Evolutionary conservation across 2,888 invertebrate genomes (phyloP).

Genomic region (Dasypogon diadema): DNA sequence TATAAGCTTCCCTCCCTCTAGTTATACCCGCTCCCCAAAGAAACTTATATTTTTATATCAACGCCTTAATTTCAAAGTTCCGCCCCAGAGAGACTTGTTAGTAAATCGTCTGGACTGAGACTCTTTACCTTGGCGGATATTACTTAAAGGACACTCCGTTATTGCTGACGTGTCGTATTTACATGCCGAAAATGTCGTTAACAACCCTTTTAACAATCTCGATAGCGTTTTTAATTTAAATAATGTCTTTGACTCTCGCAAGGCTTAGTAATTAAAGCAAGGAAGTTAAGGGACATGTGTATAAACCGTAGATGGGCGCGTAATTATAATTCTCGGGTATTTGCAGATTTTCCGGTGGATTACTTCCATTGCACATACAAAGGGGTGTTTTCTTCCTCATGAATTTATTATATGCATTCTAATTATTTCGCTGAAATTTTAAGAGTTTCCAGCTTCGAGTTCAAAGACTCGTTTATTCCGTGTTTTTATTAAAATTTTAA

Average conservation of each 20-base stretch:
- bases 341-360: too few species aligned
- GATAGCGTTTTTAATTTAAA: conserved; percentile 38
- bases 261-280: background rate
- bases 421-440: too few species aligned
- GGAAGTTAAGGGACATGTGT: conserved; percentile 7
- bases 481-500: too few species aligned
- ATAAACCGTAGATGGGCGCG: background rate
- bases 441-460: too few species aligned
- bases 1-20: background rate
- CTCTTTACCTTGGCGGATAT: background rate
- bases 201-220: conserved; percentile 11
- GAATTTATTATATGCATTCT: too few species aligned
- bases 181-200: conserved; percentile 29
- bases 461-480: too few species aligned
- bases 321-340: background rate
- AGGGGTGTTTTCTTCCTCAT: too few species aligned
- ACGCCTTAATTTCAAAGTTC: conserved; percentile 25
- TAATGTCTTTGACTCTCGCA: background rate
- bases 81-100: conserved; percentile 7
- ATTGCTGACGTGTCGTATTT: conserved; percentile 6
- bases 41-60: conserved; percentile 37
- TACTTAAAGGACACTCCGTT: background rate
- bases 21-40: background rate
- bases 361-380: too few species aligned
- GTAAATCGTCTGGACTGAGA: background rate